phyloP scores from a whole-genome alignment of 2,888 invertebrate genomes.

The Mythimna loreyi region DNA sequence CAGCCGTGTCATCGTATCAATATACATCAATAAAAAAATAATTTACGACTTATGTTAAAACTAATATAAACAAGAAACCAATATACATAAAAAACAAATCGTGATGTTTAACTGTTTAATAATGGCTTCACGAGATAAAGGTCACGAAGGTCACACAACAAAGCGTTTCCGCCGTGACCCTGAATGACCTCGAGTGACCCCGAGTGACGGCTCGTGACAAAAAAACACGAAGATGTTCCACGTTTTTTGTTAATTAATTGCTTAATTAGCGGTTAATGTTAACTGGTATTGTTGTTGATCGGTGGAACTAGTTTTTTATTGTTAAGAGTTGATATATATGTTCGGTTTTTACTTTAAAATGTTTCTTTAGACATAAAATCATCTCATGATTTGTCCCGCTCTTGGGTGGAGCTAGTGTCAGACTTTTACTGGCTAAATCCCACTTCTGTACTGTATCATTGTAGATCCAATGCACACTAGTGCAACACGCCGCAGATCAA shows the following conservation, averaged over 20 bases:
- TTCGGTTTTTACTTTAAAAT: too few relatives aligned
- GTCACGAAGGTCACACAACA: slow-evolving; percentile 34
- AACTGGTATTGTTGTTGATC: slow-evolving; percentile 1
- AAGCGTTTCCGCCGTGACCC: slow-evolving; percentile 32
- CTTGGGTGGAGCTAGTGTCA: too few relatives aligned
- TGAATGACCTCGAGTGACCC: slow-evolving; percentile 11
- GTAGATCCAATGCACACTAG: too few relatives aligned
- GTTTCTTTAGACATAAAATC: too few relatives aligned
- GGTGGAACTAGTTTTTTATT: not conserved
- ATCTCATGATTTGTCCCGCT: too few relatives aligned
- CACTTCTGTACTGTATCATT: too few relatives aligned
- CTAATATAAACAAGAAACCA: slow-evolving; percentile 21
- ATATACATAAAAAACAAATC: slow-evolving; percentile 16
- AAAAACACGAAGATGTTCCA: slow-evolving; percentile 48
- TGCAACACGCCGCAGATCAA: too few relatives aligned
- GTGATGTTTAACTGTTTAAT: slow-evolving; percentile 31
- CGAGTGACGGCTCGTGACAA: slow-evolving; percentile 48
- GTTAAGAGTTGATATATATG: not conserved
- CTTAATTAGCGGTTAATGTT: slow-evolving; percentile 6
- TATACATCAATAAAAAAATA: not conserved
- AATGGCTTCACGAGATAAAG: slow-evolving; percentile 18
- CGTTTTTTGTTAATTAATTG: slow-evolving; percentile 45
- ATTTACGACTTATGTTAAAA: not conserved
- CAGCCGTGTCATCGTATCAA: too few relatives aligned
- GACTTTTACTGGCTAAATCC: too few relatives aligned